These are phyloP conservation scores for Seriola rivoliana DNA, from an alignment of 2,113 vertebrate genomes.

Conservation along the genomic window DNA sequence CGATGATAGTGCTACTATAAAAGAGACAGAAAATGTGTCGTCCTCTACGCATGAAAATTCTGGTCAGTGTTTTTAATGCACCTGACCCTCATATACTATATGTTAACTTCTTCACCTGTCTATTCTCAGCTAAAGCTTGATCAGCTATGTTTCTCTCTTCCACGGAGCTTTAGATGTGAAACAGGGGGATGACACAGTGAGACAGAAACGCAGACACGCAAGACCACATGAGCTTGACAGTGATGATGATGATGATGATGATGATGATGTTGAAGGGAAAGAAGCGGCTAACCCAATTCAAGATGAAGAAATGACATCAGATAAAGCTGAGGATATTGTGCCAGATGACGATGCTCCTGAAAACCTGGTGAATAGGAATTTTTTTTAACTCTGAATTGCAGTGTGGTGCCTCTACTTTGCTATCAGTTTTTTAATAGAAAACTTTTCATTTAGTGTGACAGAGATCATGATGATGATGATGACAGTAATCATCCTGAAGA, in stretches of 20 bases:
- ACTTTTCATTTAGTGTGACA: constrained; percentile 41
- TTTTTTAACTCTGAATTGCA: neutral
- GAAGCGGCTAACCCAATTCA: constrained; percentile 85
- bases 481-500: constrained; percentile 3
- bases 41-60: constrained; percentile 78
- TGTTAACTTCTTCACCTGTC: neutral
- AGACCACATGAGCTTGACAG: constrained; percentile 93
- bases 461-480: constrained; percentile 26
- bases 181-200: constrained; percentile 78
- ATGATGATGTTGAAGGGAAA: constrained; percentile 71
- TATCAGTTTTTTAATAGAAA: neutral
- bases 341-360: constrained; percentile 67
- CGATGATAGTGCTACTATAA: constrained; percentile 79
- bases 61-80: constrained; percentile 45
- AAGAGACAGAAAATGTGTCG: constrained; percentile 85
- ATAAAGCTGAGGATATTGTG: constrained; percentile 82
- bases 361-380: constrained; percentile 78
- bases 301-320: constrained; percentile 76
- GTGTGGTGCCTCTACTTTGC: neutral
- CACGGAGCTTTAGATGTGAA: constrained; percentile 78
- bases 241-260: constrained; percentile 74
- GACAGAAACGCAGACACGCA: constrained; percentile 88
- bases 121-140: neutral
- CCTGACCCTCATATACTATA: neutral
- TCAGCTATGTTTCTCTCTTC: neutral